These are phyloP conservation scores for Lithodes maja DNA, from an alignment of 2,888 invertebrate genomes.

Conservation along the genomic window DNA sequence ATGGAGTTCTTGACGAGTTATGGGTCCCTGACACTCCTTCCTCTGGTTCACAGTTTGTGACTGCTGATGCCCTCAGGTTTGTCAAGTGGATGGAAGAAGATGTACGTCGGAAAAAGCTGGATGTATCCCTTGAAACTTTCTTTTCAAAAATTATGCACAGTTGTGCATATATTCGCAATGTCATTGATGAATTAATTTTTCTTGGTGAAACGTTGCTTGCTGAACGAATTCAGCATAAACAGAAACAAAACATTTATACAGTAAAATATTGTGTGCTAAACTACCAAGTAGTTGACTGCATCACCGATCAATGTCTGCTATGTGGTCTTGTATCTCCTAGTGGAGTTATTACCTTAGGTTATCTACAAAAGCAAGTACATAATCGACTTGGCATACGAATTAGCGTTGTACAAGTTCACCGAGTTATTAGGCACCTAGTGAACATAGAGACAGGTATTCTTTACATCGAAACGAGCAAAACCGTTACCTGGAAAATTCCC, in stretches of 20 bases:
- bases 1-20: not conserved
- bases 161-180: not conserved
- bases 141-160: not conserved
- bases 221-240: not conserved
- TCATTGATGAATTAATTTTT: not conserved
- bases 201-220: not conserved
- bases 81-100: constrained; percentile 5
- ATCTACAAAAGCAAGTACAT: not conserved
- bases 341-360: not conserved
- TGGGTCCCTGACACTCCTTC: not conserved
- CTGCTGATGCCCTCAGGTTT: not conserved
- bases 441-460: not conserved
- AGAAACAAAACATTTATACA: no score
- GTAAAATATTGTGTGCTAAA: constrained; percentile 4
- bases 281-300: constrained; percentile 1
- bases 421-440: not conserved
- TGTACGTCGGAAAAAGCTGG: not conserved
- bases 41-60: not conserved
- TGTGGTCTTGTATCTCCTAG: not conserved
- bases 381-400: not conserved
- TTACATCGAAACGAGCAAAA: not conserved
- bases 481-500: not conserved
- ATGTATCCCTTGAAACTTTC: constrained; percentile 6
- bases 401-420: not conserved
- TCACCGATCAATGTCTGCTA: not conserved